Percentiles rank a stretch among this genome's conserved stretches.
These are phyloP conservation scores for Cheirogaleus major DNA, from an alignment of 2,797 vertebrate species.

Conservation along the genomic window DNA sequence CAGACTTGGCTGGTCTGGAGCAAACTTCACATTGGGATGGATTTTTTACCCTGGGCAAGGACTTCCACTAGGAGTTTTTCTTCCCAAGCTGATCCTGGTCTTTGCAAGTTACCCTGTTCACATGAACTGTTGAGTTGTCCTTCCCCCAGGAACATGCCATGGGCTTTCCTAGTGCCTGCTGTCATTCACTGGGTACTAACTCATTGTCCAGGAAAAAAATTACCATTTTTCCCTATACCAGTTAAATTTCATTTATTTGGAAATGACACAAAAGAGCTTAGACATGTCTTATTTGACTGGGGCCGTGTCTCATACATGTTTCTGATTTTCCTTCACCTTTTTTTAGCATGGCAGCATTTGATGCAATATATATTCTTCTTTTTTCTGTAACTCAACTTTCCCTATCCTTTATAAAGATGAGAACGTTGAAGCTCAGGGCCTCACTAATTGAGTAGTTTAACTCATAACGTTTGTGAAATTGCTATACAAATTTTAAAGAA, in stretches of 20 bases:
- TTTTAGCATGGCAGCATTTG: background rate
- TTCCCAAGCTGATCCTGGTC: background rate
- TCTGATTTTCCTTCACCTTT: background rate
- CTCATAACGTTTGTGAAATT: background rate
- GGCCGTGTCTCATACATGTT: fast-evolving
- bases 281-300: background rate
- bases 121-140: background rate
- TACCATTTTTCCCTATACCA: background rate
- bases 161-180: background rate
- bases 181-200: background rate
- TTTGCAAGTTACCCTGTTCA: background rate
- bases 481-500: background rate
- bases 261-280: background rate
- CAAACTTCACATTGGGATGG: background rate
- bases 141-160: background rate
- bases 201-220: background rate
- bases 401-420: background rate
- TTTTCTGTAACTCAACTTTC: background rate
- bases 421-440: background rate
- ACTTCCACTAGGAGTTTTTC: background rate
- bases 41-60: background rate
- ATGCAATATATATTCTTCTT: background rate
- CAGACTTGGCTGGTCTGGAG: background rate
- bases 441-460: background rate
- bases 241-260: background rate